Evolutionary conservation across 2,113 vertebrate species (phyloP), one percentile per base, ranked within the genome.

Genomic region (Forbesichthys papilliferus): DNA sequence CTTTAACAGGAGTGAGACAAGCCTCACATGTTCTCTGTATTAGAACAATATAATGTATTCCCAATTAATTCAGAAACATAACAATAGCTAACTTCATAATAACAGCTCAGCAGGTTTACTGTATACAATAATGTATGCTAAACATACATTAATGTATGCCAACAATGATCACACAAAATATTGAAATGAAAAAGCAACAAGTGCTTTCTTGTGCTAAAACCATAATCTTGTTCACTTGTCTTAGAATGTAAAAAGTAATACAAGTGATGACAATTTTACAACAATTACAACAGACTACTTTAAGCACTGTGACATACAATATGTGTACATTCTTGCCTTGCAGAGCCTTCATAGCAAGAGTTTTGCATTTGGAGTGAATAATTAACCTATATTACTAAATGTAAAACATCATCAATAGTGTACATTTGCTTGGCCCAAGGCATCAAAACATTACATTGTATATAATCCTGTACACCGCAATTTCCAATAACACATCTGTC

Each of bases 31-130:
- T 48, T 61, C 52, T 16, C 27, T 69, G 73, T n/a, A 51, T 51
- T 42, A 42, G 56, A 27, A 58, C 20, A 66, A 79, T 84, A 56
- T 66, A 72, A 33, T 65, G 11, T 69, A 71, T 66, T 68, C 12
- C 57, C 68, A 81, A 87, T 84, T 77, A 74, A 87, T 84, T 84
- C 71, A 48, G 65, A 57, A 36, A 57, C 68, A 68, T 67, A 71
- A 77, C 85, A 79, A 64, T 62, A 6, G 60, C 20, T 20, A 20
- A 20, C 71, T 66, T 68, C 10, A 11, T 77, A 66, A 10, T 13
- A 64, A 18, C 47, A 9, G 59, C 85, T 80, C 83, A 63, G 70
- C 80, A 9, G 77, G 79, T 82, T 67, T 81, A 65, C 20, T 20
- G 20, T 20, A 68, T 59, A 49, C 66, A 65, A 59, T n/a, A 52